Evolutionary conservation across 2,113 vertebrate genomes (phyloP).

Genomic region (Nerophis lumbriciformis): DNA sequence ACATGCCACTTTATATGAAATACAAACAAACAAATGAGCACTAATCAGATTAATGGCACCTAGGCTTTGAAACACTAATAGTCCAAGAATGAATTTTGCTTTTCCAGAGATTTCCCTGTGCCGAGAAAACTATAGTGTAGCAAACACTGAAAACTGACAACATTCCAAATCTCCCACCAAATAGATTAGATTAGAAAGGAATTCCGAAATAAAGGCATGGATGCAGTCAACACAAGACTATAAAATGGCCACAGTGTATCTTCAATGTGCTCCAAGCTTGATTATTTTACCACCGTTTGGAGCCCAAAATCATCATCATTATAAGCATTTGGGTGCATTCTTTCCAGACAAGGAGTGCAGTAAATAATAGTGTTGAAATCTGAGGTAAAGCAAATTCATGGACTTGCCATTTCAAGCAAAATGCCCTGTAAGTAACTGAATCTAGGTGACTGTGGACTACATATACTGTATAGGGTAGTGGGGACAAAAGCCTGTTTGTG

Average conservation of each 20-base stretch:
- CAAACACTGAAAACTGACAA: not conserved
- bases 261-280: not conserved
- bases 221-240: not conserved
- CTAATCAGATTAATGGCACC: slow-evolving; percentile 29
- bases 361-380: slow-evolving; percentile 10
- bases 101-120: not conserved
- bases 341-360: slow-evolving; percentile 14
- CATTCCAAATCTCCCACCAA: not conserved
- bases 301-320: not conserved
- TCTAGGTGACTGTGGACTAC: slow-evolving; percentile 4
- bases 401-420: slow-evolving; percentile 25
- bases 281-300: slow-evolving; percentile 6
- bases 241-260: too few species aligned
- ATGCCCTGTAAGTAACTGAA: slow-evolving; percentile 5
- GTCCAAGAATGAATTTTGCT: not conserved
- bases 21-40: slow-evolving; percentile 38
- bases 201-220: slow-evolving; percentile 8
- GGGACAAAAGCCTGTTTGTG: slow-evolving; percentile 18
- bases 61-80: slow-evolving; percentile 30
- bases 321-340: slow-evolving; percentile 9
- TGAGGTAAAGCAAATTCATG: slow-evolving; percentile 17
- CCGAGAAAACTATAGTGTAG: not conserved
- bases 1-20: slow-evolving; percentile 31
- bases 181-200: not conserved
- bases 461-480: not conserved